Evolutionary conservation across 2,113 vertebrate genomes (phyloP), one percentile per base, ranked within the genome.

Genomic region (Urocolius indicus): DNA sequence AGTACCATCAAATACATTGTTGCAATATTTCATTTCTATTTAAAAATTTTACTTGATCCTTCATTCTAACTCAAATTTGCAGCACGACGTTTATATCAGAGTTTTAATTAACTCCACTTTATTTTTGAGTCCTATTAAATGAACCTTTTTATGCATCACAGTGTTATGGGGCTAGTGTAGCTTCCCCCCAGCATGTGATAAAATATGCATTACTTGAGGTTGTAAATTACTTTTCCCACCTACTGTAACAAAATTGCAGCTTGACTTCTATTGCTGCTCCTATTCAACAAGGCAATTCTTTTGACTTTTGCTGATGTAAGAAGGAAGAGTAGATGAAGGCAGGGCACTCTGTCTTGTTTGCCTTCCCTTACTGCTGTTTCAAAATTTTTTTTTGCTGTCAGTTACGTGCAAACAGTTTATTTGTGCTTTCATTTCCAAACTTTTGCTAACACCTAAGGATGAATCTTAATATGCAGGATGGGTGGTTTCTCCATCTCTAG

Each of bases 51-150:
- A 23, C 38, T 69, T 62, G 7, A 62, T 85, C 38, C 21, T 69
- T 90, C 46, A n/a, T 49, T 82, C 19, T 83, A 24, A 72, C 36
- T 74, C 88, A 81, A 90, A 54, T 90, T 85, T 94, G 32, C 78
- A 87, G 27, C 16, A n/a, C 68, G 54, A 91, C 57, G 26, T 78
- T 97, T 87, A 41, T 57, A 89, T 10, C 1, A 32, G 38, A 52
- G 16, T n/a, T 90, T 51, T 94, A 82, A 95, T 97, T 94, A 93
- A 41, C 30, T 94, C 32, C 46, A 32, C 68, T 91, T 96, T 94
- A 89, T 93, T 97, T 95, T 57, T 58, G 36, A 67, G 9, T 74
- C 45, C 48, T 71, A 46, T 19, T 84, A 83, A 72, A 55, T 54
- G 30, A 93, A 48, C 45, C 68, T 45, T 95, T 93, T 88, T 61